A percentile compares a stretch with the other conserved stretches of the same genome.
These are phyloP conservation scores for Laticauda colubrina DNA, from an alignment of 2,113 vertebrate species.

Conservation along the genomic window DNA sequence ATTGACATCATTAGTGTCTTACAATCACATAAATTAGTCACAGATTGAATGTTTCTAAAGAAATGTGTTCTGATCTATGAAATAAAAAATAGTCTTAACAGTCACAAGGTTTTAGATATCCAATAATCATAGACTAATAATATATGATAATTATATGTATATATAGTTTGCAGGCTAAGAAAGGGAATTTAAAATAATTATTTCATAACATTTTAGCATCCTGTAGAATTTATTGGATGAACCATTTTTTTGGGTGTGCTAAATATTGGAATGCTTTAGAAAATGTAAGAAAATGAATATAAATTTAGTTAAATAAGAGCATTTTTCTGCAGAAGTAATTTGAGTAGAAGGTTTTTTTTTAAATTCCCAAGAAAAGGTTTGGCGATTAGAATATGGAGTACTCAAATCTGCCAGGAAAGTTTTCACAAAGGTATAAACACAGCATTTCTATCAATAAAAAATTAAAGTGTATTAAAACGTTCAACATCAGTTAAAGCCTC, in stretches of 20 bases:
- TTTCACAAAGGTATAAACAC: neutral
- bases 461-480: neutral
- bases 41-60: neutral
- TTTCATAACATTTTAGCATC: neutral
- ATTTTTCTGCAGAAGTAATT: neutral
- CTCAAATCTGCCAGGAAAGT: neutral
- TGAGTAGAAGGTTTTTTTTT: neutral
- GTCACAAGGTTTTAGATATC: neutral
- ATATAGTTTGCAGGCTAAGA: neutral
- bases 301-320: neutral
- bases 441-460: neutral
- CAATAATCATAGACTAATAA: neutral
- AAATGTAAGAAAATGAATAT: neutral
- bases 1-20: neutral
- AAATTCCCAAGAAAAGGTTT: neutral
- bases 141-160: neutral
- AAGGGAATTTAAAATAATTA: neutral
- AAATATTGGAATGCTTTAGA: neutral
- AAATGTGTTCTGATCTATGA: neutral
- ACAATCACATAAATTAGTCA: neutral
- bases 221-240: neutral
- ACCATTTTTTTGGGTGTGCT: neutral
- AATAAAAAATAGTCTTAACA: neutral
- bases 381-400: neutral
- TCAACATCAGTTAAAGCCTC: neutral